phyloP scores from a whole-genome alignment of 2,888 invertebrate genomes.

The Agriopis leucophaearia region DNA sequence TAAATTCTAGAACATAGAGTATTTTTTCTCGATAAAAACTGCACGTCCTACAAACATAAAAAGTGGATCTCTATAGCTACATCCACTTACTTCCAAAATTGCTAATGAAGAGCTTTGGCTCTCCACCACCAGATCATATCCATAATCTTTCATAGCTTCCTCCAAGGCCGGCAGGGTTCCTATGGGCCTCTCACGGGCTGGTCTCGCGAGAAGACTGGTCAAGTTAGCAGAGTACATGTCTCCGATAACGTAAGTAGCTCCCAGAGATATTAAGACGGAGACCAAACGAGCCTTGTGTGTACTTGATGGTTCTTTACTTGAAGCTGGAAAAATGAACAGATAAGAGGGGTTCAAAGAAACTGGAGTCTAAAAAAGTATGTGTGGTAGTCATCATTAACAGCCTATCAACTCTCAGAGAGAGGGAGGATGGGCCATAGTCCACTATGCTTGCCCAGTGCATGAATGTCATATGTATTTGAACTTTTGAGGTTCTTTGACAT shows the following conservation, averaged over 20 bases:
- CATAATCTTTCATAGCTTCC: constrained; percentile 88
- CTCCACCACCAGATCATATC: constrained; percentile 90
- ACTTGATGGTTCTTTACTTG: constrained; percentile 87
- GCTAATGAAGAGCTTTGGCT: constrained; percentile 90
- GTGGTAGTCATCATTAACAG: too few relatives aligned
- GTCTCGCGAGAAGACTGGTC: constrained; percentile 90
- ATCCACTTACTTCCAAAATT: constrained; percentile 87
- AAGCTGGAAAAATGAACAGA: constrained; percentile 61
- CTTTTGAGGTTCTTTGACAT: too few relatives aligned
- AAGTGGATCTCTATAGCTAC: neutral
- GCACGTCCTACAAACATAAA: too few relatives aligned
- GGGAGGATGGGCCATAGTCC: too few relatives aligned
- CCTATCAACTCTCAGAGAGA: too few relatives aligned
- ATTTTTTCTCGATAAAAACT: too few relatives aligned
- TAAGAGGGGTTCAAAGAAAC: neutral
- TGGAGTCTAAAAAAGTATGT: too few relatives aligned
- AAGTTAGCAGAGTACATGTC: constrained; percentile 93
- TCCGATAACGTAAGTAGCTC: constrained; percentile 91
- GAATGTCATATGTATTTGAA: too few relatives aligned
- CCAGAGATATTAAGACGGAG: constrained; percentile 90
- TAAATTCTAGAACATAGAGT: too few relatives aligned
- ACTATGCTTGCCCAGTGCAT: too few relatives aligned
- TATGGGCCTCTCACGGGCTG: constrained; percentile 90
- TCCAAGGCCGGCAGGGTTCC: constrained; percentile 89
- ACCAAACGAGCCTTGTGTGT: constrained; percentile 89